Evolutionary conservation across 2,888 invertebrate species (phyloP).

Genomic region (Acanthococcus lagerstroemiae): DNA sequence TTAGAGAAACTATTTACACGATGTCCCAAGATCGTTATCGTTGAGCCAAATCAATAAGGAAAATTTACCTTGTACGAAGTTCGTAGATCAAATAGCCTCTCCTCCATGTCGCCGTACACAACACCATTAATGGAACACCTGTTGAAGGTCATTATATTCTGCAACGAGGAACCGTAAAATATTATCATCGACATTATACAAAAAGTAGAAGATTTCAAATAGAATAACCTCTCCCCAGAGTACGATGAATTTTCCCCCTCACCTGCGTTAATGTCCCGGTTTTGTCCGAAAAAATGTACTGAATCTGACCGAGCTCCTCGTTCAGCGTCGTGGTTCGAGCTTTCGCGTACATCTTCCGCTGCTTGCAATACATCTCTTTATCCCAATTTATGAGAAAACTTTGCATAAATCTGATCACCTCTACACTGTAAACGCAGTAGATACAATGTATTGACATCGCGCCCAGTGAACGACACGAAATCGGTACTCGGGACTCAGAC

Average conservation of each 20-base stretch:
- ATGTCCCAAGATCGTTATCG: too few relatives aligned
- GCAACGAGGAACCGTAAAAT: slow-evolving; percentile 34
- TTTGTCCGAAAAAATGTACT: slow-evolving; percentile 99
- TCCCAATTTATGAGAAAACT: slow-evolving; percentile 99
- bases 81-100: slow-evolving; percentile 21
- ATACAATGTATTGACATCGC: too few relatives aligned
- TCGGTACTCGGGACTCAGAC: too few relatives aligned
- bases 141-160: slow-evolving; percentile 99
- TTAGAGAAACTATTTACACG: too few relatives aligned
- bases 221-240: too few relatives aligned
- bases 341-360: slow-evolving; percentile 81
- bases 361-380: slow-evolving; percentile 90
- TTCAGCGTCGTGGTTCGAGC: slow-evolving; percentile 96
- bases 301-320: slow-evolving; percentile 97
- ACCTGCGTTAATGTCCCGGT: slow-evolving; percentile 92
- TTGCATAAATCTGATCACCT: slow-evolving; percentile 94
- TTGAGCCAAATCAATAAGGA: too few relatives aligned
- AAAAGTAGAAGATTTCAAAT: not conserved
- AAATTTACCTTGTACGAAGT: slow-evolving; percentile 19
- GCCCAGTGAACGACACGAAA: too few relatives aligned
- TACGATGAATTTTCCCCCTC: too few relatives aligned
- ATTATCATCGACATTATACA: not conserved
- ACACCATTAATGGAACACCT: slow-evolving; percentile 92
- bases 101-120: slow-evolving; percentile 76
- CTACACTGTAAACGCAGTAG: slow-evolving; percentile 46